Evolutionary conservation across 2,113 vertebrate species (phyloP).

Genomic region (Capreolus pygargus): DNA sequence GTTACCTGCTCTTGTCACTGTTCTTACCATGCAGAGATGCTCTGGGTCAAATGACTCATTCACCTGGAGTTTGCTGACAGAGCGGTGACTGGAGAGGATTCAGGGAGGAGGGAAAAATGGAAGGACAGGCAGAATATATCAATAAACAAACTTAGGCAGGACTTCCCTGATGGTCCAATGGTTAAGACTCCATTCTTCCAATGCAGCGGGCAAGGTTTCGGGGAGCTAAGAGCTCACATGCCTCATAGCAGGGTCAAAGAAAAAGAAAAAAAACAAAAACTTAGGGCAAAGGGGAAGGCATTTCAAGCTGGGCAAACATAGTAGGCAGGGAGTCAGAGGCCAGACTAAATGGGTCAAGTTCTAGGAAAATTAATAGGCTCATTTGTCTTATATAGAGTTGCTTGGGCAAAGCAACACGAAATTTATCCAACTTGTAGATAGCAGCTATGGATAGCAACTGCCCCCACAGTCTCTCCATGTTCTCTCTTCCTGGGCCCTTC

Average conservation of each 20-base stretch:
- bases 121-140: not conserved
- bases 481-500: not conserved
- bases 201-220: not conserved
- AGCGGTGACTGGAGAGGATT: not conserved
- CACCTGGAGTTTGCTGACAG: not conserved
- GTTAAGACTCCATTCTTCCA: not conserved
- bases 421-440: not conserved
- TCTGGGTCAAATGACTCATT: not conserved
- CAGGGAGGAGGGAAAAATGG: not conserved
- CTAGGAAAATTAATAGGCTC: not conserved
- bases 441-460: not conserved
- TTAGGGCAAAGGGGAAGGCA: not conserved
- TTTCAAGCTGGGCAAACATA: not conserved
- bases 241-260: not conserved
- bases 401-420: not conserved
- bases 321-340: not conserved
- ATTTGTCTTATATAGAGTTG: not conserved
- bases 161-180: not conserved
- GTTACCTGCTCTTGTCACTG: not conserved
- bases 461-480: not conserved
- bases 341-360: not conserved
- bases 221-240: not conserved
- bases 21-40: not conserved
- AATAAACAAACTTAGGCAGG: not conserved
- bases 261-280: not conserved